Conservation (phyloP, 2,797 vertebrate species). For the Choloepus didactylus region DNA sequence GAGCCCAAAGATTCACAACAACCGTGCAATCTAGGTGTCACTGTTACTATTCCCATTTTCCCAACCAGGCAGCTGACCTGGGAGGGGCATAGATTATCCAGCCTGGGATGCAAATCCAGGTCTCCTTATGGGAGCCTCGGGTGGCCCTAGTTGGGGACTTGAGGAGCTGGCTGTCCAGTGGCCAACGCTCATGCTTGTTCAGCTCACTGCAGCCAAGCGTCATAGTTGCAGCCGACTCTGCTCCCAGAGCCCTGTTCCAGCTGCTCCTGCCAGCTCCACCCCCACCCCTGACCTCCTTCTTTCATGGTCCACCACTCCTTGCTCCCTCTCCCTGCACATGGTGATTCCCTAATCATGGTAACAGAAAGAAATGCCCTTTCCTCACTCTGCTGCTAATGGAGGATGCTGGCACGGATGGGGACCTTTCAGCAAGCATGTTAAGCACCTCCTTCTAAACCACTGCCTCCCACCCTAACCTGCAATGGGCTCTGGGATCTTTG, state of each 20-base stretch:
- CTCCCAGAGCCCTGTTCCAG: neutral
- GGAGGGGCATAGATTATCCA: neutral
- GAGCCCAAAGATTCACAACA: neutral
- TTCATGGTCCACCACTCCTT: accelerated
- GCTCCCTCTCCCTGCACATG: neutral
- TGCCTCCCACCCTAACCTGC: accelerated
- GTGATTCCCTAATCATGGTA: accelerated
- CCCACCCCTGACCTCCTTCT: neutral
- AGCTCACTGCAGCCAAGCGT: accelerated
- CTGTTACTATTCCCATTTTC: neutral
- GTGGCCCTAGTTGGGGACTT: neutral
- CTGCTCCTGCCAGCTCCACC: neutral
- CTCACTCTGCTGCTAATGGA: neutral
- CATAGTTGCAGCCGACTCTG: neutral
- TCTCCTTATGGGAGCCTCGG: neutral
- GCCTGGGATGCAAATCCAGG: neutral
- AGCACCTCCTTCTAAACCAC: neutral
- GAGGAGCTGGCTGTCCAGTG: neutral
- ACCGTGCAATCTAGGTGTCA: neutral
- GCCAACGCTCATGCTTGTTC: neutral
- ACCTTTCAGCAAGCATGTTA: neutral
- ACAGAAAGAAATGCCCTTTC: neutral
- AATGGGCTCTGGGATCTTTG: accelerated
- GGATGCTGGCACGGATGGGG: neutral
- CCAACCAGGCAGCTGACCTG: neutral